Evolutionary conservation across 1,140 invertebrate genomes (phyloP), one percentile per base, ranked within the genome.

Genomic region (Pomacea maculata): DNA sequence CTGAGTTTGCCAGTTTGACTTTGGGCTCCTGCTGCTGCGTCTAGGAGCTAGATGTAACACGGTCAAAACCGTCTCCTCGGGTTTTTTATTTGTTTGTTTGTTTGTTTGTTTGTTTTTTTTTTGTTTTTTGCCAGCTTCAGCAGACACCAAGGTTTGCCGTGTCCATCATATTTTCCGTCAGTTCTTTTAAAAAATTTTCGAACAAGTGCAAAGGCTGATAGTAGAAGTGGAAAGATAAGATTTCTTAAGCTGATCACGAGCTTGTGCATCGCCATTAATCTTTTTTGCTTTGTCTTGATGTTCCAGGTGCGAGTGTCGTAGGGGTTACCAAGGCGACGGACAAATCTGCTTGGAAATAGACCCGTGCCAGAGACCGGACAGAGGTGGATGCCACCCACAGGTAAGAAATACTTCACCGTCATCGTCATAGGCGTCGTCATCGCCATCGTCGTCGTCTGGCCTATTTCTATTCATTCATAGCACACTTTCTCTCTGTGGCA

Each of bases 311-410:
- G 67, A 78, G 19, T 87, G 86, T 78, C 29, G 77, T 14, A 65
- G 17, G 19, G 87, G 87, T 6, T 88, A 87, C 77, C 82, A 85
- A 75, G 84, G 83, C 5, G 81, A 85, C 80, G 85, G 83, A 0
- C 19, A 52, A 7, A 63, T 29, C 4, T 88, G 87, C 74, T 79
- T 25, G 34, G 84, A 85, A 57, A 84, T 87, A 14, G 82, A 88
- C 57, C 84, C 83, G 5, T 88, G 87, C 80, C 21, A 78, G 10
- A 79, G 79, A 19, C 76, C 84, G 19, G 75, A 83, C 17, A 78
- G 84, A 17, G 87, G 87, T 68, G 85, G 83, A 6, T 88, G 87
- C 76, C 85, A 88, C 57, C 55, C 68, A 65, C 87, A 88, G 85
- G 87, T 87, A 67, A n/a, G 52, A 76, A 25, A 75, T 10, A 10